Conservation (phyloP, 2,797 vertebrate genomes). For the Miichthys miiuy region DNA sequence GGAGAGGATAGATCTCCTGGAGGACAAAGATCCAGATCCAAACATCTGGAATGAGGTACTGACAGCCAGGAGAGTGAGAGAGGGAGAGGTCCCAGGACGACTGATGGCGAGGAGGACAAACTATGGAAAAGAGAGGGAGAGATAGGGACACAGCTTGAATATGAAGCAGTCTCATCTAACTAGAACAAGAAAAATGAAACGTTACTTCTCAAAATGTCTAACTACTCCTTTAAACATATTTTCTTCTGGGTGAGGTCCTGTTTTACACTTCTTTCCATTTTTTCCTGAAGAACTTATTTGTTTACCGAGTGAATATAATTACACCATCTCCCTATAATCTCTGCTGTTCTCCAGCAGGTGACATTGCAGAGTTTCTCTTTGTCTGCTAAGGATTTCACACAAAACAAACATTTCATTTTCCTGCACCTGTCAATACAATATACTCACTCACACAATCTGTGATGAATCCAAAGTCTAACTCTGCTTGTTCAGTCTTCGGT, state of each 20-base stretch:
- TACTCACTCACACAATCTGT: not conserved
- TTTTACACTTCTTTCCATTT: not conserved
- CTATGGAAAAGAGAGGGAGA: not conserved
- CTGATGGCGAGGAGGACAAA: not conserved
- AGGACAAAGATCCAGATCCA: not conserved
- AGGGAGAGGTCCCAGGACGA: not conserved
- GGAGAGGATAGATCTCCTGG: not conserved
- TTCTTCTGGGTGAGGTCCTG: not conserved
- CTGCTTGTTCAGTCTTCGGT: not conserved
- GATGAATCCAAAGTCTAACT: not conserved
- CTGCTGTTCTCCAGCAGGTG: conserved; percentile 8
- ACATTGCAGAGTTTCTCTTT: conserved; percentile 4
- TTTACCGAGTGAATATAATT: conserved; percentile 6
- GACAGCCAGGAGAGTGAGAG: not conserved
- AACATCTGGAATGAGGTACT: not conserved
- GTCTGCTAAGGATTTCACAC: conserved; percentile 32
- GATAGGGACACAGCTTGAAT: too few relatives aligned
- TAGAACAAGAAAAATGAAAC: not conserved
- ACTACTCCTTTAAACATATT: not conserved
- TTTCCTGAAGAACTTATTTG: conserved; percentile 9
- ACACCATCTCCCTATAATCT: conserved; percentile 19
- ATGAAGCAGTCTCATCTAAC: not conserved
- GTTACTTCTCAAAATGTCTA: not conserved
- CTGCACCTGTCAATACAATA: not conserved
- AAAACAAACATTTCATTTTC: conserved; percentile 36